Percentiles rank a stretch among this genome's conserved stretches.
Conservation (phyloP, 2,797 vertebrate genomes). For the Sebastes kiyomatsui region DNA sequence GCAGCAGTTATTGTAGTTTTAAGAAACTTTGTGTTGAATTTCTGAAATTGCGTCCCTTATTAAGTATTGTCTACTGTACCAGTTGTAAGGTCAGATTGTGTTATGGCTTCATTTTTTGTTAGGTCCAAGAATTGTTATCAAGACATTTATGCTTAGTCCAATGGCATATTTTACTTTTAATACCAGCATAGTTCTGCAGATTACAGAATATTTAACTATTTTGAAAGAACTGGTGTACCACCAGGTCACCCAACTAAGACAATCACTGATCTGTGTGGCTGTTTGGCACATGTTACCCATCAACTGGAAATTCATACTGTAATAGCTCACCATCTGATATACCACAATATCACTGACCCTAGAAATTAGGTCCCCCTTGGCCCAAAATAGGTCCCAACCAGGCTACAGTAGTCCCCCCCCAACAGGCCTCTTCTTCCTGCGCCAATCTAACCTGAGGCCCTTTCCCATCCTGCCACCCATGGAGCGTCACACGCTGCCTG, state of each 20-base stretch:
- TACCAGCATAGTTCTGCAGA: not conserved
- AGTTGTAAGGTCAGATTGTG: not conserved
- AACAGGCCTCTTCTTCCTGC: slow-evolving; percentile 46
- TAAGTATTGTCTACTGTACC: not conserved
- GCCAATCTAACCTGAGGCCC: slow-evolving; percentile 47
- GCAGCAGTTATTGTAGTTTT: not conserved
- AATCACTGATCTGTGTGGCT: not conserved
- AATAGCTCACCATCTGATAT: slow-evolving; percentile 23
- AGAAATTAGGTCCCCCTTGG: slow-evolving; percentile 44
- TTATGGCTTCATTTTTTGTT: not conserved
- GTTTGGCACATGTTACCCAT: slow-evolving; percentile 34
- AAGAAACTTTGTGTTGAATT: not conserved
- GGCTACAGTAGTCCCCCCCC: not conserved
- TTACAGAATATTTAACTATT: not conserved
- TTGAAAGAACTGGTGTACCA: not conserved
- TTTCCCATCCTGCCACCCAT: slow-evolving; percentile 62
- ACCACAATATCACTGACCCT: slow-evolving; percentile 29
- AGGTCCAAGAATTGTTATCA: not conserved
- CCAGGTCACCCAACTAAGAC: not conserved
- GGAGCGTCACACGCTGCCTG: slow-evolving; percentile 40
- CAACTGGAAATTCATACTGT: slow-evolving; percentile 32
- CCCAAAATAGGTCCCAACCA: slow-evolving; percentile 8
- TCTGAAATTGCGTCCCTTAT: too few species aligned
- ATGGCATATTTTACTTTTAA: not conserved
- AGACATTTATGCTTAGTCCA: not conserved